Conservation (phyloP, 2,888 invertebrate genomes). For the Papilio protenor region DNA sequence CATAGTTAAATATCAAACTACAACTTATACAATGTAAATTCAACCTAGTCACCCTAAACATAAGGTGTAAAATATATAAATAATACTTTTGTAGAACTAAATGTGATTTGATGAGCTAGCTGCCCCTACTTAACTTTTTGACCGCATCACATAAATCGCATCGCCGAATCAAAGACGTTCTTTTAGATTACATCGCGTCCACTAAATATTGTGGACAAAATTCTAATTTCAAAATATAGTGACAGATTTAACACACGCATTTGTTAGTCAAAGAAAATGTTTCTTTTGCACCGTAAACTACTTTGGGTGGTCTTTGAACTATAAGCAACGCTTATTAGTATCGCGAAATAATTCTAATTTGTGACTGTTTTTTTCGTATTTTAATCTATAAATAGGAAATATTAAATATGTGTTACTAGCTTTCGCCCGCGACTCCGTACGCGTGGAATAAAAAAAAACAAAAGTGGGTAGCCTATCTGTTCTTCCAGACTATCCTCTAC, state of each 20-base stretch:
- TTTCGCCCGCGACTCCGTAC: too few species aligned
- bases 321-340: background rate
- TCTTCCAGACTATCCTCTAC: too few species aligned
- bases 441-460: too few species aligned
- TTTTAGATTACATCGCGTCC: background rate
- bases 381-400: background rate
- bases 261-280: background rate
- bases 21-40: background rate
- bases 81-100: background rate
- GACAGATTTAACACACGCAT: background rate
- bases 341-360: background rate
- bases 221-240: conserved; percentile 22
- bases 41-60: background rate
- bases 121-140: conserved; percentile 36
- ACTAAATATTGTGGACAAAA: conserved; percentile 2
- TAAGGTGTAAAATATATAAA: conserved; percentile 1
- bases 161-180: conserved; percentile 21
- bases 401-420: too few species aligned
- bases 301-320: background rate
- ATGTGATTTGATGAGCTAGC: conserved; percentile 29
- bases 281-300: background rate
- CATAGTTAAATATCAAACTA: conserved; percentile 16
- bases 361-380: background rate
- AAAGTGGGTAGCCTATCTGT: too few species aligned
- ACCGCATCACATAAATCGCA: conserved; percentile 37